Base-by-base conservation (phyloP, 2,113 vertebrate genomes). In the Chlorodrepanis virens region DNA sequence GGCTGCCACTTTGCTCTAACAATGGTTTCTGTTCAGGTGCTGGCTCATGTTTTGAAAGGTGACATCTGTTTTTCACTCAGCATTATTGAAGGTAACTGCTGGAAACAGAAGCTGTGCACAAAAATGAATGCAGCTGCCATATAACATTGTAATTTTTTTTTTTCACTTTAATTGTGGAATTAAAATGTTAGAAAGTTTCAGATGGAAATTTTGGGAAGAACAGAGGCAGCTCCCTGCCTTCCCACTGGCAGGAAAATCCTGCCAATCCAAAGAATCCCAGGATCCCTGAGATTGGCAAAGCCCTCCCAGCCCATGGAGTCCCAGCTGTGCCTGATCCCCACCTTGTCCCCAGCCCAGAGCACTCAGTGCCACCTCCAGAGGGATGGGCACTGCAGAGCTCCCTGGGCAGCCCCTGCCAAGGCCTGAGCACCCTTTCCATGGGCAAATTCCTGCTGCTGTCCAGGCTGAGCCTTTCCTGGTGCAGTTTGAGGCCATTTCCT, bases 221-320 rank as follows among this genome's bases (percentile, higher is more conserved):
- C 11, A 83, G 16, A 39, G 7, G 27, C 23, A 54, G 12, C 4
- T 54, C 5, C 16, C 17, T 52, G 19, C 31, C 31, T 74, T 78
- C 12, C 25, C 24, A 75, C 5, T 23, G 67, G 7, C 56, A 78
- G 64, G 56, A 75, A 91, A 84, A 70, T 21, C 35, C 61, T 83
- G 24, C 12, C 35, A 71, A n/a, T 39, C 22, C 27, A 69, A 42
- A 57, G 50, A 59, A 59, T 5, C 14, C 2, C 37, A 33, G 14
- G 2, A 52, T 25, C 14, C 0, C 4, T 11, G 14, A 28, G 18
- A 45, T 0, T 60, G 83, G 45, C 8, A 69, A 53, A 0, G 3
- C 0, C 7, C 27, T 77, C 14, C 39, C 12, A 23, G 45, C 0
- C 14, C 53, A 27, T 0, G 0, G 0, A 60, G 33, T 2, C 3